Percentiles rank a stretch among this genome's conserved stretches.
Evolutionary conservation across 2,888 invertebrate species (phyloP).

Genomic region (Idaea biselata): DNA sequence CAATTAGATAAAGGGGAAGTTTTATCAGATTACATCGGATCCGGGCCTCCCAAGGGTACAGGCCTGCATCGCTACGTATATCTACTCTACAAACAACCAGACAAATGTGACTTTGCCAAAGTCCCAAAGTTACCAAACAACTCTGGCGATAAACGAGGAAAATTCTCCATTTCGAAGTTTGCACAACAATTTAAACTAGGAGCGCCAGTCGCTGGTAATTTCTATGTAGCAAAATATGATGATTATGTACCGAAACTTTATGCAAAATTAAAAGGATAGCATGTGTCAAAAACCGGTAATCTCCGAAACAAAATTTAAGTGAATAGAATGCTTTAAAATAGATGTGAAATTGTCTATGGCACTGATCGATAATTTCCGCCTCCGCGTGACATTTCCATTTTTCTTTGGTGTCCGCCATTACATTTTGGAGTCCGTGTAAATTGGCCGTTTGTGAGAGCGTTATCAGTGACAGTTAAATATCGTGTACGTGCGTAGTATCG

Average conservation of each 20-base stretch:
- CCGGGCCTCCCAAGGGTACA: constrained; percentile 86
- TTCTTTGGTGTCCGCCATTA: constrained; percentile 72
- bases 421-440: constrained; percentile 75
- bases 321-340: constrained; percentile 35
- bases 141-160: constrained; percentile 77
- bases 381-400: constrained; percentile 78
- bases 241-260: constrained; percentile 79
- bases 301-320: constrained; percentile 21
- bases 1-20: constrained; percentile 83
- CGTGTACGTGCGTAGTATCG: constrained; percentile 75
- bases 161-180: constrained; percentile 81
- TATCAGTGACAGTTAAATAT: constrained; percentile 67
- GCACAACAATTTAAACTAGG: constrained; percentile 81
- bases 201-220: constrained; percentile 82
- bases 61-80: constrained; percentile 87
- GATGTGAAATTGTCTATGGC: constrained; percentile 61
- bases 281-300: constrained; percentile 32
- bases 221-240: constrained; percentile 81
- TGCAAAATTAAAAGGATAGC: constrained; percentile 61
- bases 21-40: constrained; percentile 82
- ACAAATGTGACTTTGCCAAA: constrained; percentile 67
- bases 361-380: constrained; percentile 72
- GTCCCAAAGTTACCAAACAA: constrained; percentile 61
- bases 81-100: constrained; percentile 82
- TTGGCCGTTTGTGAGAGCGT: constrained; percentile 70